Base-by-base conservation (phyloP, 2,113 vertebrate genomes). In the Spheniscus mendiculus region DNA sequence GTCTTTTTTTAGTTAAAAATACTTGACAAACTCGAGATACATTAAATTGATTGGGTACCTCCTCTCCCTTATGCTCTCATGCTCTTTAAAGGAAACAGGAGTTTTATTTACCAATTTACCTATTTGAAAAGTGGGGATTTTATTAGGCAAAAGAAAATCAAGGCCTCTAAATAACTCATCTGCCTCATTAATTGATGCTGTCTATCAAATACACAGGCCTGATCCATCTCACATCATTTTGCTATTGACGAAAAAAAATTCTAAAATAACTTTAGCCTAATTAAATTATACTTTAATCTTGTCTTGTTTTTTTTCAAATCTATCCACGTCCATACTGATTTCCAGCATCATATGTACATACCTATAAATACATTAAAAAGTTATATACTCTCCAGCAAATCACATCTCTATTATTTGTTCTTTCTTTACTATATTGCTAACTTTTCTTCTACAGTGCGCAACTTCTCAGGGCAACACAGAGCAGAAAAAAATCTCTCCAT, bases 41-140 rank as follows among this genome's bases (percentile, higher is more conserved):
- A 72, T 86, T 95, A 88, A 77, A 96, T 34, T 83, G 83, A 97
- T 94, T 84, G 96, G 59, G 34, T 82, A 49, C 36, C 90, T 65
- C 56, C 42, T 85, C 76, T 92, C 55, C 40, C 55, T 89, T 65
- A 38, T 85, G 29, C 32, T 55, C 84, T 89, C 70, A 32, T n/a
- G 83, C 42, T 96, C n/a, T 87, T 73, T 81, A 76, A 92, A 95
- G 83, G 78, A 61, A 95, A 94, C 34, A 36, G 47, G 29, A 91
- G 25, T 73, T 96, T 40, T 83, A 97, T 90, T 89, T 97, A 97
- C 93, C 78, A 96, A 89, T 67, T 94, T 74, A 95, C 50, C 83
- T 82, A 90, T 90, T 82, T 81, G 77, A 87, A 91, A 62, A 94
- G 71, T 70, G 70, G 74, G 92, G 81, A 95, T 83, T 95, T 81